Evolutionary conservation across 1,140 invertebrate genomes (phyloP).

Genomic region (Hesperophylax magnus): DNA sequence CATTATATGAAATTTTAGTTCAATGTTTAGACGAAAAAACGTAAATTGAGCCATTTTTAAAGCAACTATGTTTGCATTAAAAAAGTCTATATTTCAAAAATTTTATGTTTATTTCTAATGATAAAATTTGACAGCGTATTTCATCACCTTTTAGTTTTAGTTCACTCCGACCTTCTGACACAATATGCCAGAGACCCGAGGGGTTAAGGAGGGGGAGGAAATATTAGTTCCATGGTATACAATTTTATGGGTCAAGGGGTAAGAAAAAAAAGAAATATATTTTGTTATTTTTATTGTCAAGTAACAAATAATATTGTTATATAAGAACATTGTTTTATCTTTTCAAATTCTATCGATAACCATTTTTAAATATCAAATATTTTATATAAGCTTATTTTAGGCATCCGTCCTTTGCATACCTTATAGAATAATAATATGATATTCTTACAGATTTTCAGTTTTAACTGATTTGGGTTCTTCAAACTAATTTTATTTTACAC

Average conservation of each 20-base stretch:
- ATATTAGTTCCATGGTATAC: too few relatives aligned
- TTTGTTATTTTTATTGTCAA: slow-evolving; percentile 56
- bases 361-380: slow-evolving; percentile 36
- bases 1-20: too few relatives aligned
- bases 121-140: too few relatives aligned
- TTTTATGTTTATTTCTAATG: too few relatives aligned
- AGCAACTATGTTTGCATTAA: too few relatives aligned
- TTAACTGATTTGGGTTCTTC: background rate
- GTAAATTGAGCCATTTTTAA: too few relatives aligned
- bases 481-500: background rate
- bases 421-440: slow-evolving; percentile 3
- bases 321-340: slow-evolving; percentile 54
- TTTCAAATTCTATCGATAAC: slow-evolving; percentile 47
- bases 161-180: too few relatives aligned
- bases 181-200: too few relatives aligned
- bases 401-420: background rate
- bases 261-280: slow-evolving; percentile 2
- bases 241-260: background rate
- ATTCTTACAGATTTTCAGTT: slow-evolving; percentile 4
- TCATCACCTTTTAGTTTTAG: too few relatives aligned
- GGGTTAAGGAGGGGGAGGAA: too few relatives aligned
- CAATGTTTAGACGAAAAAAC: too few relatives aligned
- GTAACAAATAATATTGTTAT: slow-evolving; percentile 58
- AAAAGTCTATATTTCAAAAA: too few relatives aligned
- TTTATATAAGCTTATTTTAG: slow-evolving; percentile 35